Conservation (phyloP, 2,797 vertebrate species). For the Liasis olivaceus region DNA sequence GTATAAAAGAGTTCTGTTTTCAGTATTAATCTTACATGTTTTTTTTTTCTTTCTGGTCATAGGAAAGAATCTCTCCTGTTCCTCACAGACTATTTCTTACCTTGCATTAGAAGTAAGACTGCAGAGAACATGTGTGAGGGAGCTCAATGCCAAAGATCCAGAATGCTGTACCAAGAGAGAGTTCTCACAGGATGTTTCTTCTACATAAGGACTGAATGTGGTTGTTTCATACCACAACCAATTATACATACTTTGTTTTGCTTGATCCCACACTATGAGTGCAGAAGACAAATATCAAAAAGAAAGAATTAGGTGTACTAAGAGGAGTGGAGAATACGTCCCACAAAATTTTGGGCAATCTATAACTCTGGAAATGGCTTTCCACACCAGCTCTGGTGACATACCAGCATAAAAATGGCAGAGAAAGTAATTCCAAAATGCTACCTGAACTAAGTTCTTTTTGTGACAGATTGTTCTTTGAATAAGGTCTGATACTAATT, state of each 20-base stretch:
- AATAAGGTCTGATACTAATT: background rate
- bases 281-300: constrained; percentile 32
- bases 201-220: constrained; percentile 87
- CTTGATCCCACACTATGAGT: constrained; percentile 94
- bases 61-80: background rate
- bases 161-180: constrained; percentile 93
- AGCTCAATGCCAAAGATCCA: constrained; percentile 90
- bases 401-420: background rate
- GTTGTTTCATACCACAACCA: constrained; percentile 99
- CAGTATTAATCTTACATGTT: background rate
- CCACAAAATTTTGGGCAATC: background rate
- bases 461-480: background rate
- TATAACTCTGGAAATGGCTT: background rate
- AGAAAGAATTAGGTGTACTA: constrained; percentile 20
- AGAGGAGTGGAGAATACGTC: background rate
- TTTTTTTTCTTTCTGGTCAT: too few species aligned
- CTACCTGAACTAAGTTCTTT: background rate
- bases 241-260: constrained; percentile 92
- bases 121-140: constrained; percentile 89
- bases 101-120: constrained; percentile 95
- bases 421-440: background rate
- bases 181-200: constrained; percentile 98
- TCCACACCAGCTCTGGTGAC: background rate
- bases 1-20: background rate
- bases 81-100: constrained; percentile 66